Conservation (phyloP, 2,888 invertebrate species). For the Polydrusus tereticollis region DNA sequence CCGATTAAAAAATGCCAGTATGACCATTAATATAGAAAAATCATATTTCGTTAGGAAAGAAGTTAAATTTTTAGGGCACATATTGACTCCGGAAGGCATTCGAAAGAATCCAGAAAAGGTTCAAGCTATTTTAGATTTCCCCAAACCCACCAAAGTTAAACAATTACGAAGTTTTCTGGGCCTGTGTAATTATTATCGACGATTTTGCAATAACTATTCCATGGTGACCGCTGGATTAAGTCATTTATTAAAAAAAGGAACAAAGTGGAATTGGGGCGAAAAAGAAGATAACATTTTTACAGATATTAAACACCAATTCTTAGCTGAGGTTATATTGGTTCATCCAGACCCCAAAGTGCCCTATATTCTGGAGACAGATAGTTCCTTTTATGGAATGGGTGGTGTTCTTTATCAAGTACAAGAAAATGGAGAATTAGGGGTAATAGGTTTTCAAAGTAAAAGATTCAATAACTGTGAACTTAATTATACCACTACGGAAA, state of each 20-base stretch:
- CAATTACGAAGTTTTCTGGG: neutral
- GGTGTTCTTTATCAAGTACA: neutral
- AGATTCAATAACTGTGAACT: neutral
- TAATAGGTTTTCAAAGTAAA: neutral
- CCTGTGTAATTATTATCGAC: neutral
- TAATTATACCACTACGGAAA: slow-evolving; percentile 8
- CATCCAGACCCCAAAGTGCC: neutral
- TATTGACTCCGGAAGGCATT: neutral
- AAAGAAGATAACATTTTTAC: neutral
- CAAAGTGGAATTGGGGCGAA: neutral
- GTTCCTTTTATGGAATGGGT: neutral
- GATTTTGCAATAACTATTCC: neutral
- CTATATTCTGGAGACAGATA: neutral
- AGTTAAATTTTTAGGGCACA: slow-evolving; percentile 31
- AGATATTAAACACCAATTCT: neutral
- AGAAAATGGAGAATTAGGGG: neutral
- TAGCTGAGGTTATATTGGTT: neutral
- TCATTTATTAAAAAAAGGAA: neutral
- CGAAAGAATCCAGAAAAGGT: neutral
- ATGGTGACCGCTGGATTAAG: neutral
- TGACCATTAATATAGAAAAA: slow-evolving; percentile 45
- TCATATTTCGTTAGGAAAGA: slow-evolving; percentile 28
- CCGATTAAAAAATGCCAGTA: neutral
- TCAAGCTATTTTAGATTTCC: neutral
- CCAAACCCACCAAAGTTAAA: neutral